Conservation (phyloP, 2,113 vertebrate species). For the Spermophilus dauricus region DNA sequence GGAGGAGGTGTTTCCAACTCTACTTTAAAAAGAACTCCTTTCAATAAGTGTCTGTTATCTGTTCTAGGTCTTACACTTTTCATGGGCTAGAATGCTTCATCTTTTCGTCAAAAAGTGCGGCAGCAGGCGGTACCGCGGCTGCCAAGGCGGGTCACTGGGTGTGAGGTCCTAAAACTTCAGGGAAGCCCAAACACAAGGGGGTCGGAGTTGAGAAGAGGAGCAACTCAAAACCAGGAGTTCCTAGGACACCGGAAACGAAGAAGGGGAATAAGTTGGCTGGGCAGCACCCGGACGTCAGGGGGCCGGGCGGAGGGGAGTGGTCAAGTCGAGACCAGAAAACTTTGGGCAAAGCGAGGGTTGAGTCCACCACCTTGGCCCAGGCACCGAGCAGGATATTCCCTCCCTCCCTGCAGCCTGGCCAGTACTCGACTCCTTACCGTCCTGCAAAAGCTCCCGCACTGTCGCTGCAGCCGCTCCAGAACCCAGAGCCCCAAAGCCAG, state of each 20-base stretch:
- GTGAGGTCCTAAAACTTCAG: not conserved
- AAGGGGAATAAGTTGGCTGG: not conserved
- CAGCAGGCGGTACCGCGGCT: not conserved
- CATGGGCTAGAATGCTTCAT: not conserved
- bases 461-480: conserved; percentile 43
- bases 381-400: too few species aligned
- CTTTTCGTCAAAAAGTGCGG: not conserved
- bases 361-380: not conserved
- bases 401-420: accelerated
- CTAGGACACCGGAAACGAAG: not conserved
- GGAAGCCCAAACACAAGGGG: not conserved
- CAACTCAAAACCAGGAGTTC: not conserved
- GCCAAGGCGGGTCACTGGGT: not conserved
- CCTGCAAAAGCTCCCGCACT: conserved; percentile 85
- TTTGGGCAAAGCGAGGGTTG: conserved; percentile 52
- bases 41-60: not conserved
- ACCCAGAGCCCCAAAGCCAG: not conserved
- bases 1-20: not conserved
- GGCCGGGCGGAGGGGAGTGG: conserved; percentile 72
- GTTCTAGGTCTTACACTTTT: not conserved
- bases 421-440: conserved; percentile 84
- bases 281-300: not conserved
- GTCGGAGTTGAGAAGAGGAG: not conserved
- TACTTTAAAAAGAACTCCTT: not conserved
- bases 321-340: conserved; percentile 70